Conservation (phyloP, 2,113 vertebrate species). For the Corvus hawaiiensis region DNA sequence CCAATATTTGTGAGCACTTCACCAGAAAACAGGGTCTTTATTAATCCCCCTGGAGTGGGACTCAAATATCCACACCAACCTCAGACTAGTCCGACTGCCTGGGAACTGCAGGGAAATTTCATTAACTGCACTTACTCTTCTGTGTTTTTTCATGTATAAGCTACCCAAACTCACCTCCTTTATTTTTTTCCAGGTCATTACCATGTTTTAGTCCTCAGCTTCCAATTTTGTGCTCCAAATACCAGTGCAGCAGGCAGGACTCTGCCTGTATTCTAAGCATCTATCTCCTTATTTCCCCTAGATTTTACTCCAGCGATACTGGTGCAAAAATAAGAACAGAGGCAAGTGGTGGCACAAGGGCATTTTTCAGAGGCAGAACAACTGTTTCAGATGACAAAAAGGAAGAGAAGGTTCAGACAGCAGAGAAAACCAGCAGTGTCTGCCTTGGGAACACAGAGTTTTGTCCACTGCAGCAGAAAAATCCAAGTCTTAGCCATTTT, state of each 20-base stretch:
- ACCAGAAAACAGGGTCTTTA: background rate
- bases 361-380: background rate
- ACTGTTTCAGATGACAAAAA: background rate
- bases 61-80: background rate
- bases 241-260: background rate
- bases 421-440: background rate
- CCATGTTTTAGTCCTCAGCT: background rate
- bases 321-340: background rate
- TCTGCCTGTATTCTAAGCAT: background rate
- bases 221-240: conserved; percentile 3
- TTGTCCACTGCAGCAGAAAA: background rate
- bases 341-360: background rate
- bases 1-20: background rate
- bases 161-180: background rate
- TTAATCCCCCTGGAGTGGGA: background rate
- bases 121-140: background rate
- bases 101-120: background rate
- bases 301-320: background rate
- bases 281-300: background rate
- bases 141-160: background rate
- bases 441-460: background rate
- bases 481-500: background rate
- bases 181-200: background rate
- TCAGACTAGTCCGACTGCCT: background rate
- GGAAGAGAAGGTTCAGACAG: background rate